Evolutionary conservation across 2,113 vertebrate genomes (phyloP).

Genomic region (Callaeas wilsoni): DNA sequence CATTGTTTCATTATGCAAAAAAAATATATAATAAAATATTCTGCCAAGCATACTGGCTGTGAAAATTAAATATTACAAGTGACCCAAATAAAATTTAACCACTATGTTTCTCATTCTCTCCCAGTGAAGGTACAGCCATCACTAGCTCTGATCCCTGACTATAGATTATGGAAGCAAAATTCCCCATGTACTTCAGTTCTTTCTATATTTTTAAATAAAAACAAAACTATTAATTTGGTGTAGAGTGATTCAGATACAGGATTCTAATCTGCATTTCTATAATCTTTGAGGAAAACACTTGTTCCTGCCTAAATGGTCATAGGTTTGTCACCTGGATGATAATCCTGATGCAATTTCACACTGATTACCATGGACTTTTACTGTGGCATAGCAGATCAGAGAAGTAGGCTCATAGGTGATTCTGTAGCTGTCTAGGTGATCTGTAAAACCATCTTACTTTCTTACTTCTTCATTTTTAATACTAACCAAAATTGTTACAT

Average conservation of each 20-base stretch:
- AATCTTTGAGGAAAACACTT: not conserved
- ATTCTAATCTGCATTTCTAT: not conserved
- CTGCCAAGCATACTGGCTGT: not conserved
- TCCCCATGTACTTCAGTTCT: not conserved
- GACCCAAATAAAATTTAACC: slow-evolving; percentile 43
- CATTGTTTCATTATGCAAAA: not conserved
- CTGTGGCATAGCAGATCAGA: not conserved
- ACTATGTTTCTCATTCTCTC: not conserved
- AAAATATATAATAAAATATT: slow-evolving; percentile 18
- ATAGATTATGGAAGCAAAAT: not conserved
- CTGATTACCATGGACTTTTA: not conserved
- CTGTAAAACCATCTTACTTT: not conserved
- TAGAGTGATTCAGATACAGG: not conserved
- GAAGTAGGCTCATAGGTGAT: not conserved
- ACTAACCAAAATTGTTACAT: not conserved
- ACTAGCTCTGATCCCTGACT: not conserved
- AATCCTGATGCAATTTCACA: not conserved
- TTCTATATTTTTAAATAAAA: not conserved
- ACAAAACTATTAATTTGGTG: not conserved
- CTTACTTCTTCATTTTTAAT: not conserved
- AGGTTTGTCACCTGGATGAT: not conserved
- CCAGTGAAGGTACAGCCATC: not conserved
- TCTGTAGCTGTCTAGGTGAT: not conserved
- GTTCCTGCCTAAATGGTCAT: not conserved
- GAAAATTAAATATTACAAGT: slow-evolving; percentile 34